These are phyloP conservation scores for Pipa parva DNA, from an alignment of 2,113 vertebrate genomes.

Conservation along the genomic window DNA sequence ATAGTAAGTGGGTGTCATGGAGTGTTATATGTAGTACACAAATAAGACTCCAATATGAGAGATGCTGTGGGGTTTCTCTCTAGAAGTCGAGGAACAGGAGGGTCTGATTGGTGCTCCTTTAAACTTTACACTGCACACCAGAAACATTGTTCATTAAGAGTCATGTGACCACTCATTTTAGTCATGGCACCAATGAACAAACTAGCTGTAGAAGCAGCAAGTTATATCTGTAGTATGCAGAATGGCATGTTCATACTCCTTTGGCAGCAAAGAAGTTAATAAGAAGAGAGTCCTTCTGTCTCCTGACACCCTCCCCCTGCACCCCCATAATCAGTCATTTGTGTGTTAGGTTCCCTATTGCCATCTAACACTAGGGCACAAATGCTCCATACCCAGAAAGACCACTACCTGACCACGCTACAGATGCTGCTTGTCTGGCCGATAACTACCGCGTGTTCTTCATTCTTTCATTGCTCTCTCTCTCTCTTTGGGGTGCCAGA, in stretches of 20 bases:
- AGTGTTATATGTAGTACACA: constrained; percentile 22
- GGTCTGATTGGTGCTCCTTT: constrained; percentile 16
- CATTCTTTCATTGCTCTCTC: no score
- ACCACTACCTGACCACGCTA: no score
- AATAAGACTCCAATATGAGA: constrained; percentile 28
- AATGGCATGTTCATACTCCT: constrained; percentile 14
- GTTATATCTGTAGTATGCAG: constrained; percentile 4
- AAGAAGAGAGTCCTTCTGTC: constrained; percentile 6
- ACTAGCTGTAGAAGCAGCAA: constrained; percentile 6
- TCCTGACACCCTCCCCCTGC: neutral
- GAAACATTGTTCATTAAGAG: constrained; percentile 4
- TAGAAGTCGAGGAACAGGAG: constrained; percentile 21
- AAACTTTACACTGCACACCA: constrained; percentile 11
- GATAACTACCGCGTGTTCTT: no score
- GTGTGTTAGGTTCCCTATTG: neutral
- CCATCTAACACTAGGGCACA: neutral
- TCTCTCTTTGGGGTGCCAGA: neutral
- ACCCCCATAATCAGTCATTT: neutral
- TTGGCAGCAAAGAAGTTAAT: constrained; percentile 30
- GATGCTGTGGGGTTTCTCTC: constrained; percentile 18
- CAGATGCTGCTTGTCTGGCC: no score
- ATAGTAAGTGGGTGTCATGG: constrained; percentile 12
- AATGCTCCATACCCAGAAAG: no score
- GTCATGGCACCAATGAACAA: constrained; percentile 14
- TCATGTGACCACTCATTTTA: constrained; percentile 4